Evolutionary conservation across 1,140 invertebrate species (phyloP).

Genomic region (Drosophila pseudoananassae): DNA sequence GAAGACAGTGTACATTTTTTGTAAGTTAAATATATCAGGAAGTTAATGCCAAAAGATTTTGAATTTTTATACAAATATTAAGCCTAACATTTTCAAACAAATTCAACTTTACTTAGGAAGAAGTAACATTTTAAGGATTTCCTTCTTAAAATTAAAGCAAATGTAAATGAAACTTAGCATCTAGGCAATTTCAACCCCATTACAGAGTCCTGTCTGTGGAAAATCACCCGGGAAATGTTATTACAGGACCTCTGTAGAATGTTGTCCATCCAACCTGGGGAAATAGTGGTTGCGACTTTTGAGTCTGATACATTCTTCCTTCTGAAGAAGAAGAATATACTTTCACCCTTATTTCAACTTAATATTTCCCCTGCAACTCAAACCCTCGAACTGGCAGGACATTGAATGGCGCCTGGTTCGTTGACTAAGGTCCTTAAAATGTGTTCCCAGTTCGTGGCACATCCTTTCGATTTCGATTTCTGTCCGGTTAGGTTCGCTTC

Average conservation of each 20-base stretch:
- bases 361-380: neutral
- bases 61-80: too few relatives aligned
- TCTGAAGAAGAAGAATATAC: neutral
- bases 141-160: too few relatives aligned
- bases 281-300: constrained; percentile 5
- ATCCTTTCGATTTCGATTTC: constrained; percentile 2
- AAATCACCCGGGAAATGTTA: neutral
- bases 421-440: too few relatives aligned
- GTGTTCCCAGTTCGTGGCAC: neutral
- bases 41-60: too few relatives aligned
- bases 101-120: too few relatives aligned
- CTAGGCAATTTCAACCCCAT: too few relatives aligned
- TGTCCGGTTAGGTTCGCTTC: constrained; percentile 4
- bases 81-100: too few relatives aligned
- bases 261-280: neutral
- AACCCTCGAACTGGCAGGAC: neutral
- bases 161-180: too few relatives aligned
- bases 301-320: neutral
- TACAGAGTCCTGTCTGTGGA: too few relatives aligned
- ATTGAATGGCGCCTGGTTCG: neutral
- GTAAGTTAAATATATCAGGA: too few relatives aligned
- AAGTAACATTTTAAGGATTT: too few relatives aligned
- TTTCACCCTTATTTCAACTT: neutral
- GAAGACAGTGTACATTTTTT: too few relatives aligned
- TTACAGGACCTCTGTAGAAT: neutral